Base-by-base conservation (phyloP, 2,113 vertebrate genomes). In the Parus major region DNA sequence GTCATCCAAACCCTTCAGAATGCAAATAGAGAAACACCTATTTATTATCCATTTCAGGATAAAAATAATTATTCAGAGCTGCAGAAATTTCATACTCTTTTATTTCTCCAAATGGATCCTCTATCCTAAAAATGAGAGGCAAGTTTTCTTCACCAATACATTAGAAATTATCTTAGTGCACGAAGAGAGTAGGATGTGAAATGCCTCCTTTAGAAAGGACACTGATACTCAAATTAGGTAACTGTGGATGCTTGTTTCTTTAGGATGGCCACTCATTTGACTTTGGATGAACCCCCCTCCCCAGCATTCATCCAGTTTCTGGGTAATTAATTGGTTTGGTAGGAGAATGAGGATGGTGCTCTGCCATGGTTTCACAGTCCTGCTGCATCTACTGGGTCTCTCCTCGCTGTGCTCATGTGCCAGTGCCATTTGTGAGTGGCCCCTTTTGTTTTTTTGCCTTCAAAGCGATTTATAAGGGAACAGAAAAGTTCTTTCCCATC, bases 381-480 rank as follows among this genome's bases (percentile, higher is more conserved):
- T 65, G 1, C 50, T 50, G 55, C 23, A 80, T 12, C 53, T 47
- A 2, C 53, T 28, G 84, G 5, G 9, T 66, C 64, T 82, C 44
- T 73, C 56, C 56, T 88, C 0, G 0, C 35, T 35, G 24, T 39
- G 55, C 79, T 80, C 22, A 29, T 19, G 49, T 78, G 44, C 35
- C 80, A 68, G 16, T 33, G 55, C 18, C 50, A 46, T 77, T 82
- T 49, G 46, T 57, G 52, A 94, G 66, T 35, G 39, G 29, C 23
- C 63, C 63, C 20, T 72, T 82, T 85, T 63, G 61, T 6, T 47
- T 90, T 88, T 93, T 76, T 56, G 29, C 65, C 53, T 93, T 36
- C 65, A 78, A 55, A 94, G 72, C 65, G 84, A 61, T 95, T 94
- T 84, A 42, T 76, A 92, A 88, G 35, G 69, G 76, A 85, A 49